phyloP scores from a whole-genome alignment of 1,140 invertebrate genomes.

The Hyles euphorbiae region DNA sequence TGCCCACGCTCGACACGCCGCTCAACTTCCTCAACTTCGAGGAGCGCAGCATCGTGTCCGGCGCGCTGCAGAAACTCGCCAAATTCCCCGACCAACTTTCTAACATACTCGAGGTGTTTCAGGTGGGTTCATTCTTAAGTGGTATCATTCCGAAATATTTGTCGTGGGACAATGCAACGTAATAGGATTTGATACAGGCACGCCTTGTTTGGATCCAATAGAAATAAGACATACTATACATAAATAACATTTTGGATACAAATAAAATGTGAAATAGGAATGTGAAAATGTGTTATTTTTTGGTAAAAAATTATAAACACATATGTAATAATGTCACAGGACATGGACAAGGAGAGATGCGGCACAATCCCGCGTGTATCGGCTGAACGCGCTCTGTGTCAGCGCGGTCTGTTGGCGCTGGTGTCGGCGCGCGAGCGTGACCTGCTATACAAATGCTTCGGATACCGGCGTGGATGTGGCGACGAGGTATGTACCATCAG shows the following conservation, averaged over 20 bases:
- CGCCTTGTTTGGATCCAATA: no score
- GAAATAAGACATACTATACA: no score
- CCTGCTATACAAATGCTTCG: conserved; percentile 81
- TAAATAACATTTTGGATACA: no score
- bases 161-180: no score
- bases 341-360: conserved; percentile 79
- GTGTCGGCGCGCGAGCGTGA: conserved; percentile 79
- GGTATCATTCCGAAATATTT: no score
- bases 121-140: conserved; percentile 37
- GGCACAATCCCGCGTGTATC: conserved; percentile 78
- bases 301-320: background rate
- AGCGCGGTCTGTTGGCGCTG: conserved; percentile 77
- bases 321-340: conserved; percentile 60
- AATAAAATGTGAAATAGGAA: no score
- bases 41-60: conserved; percentile 76
- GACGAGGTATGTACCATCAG: conserved; percentile 64
- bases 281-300: no score
- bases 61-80: conserved; percentile 79
- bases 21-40: conserved; percentile 83
- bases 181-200: no score
- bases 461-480: conserved; percentile 75
- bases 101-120: conserved; percentile 77
- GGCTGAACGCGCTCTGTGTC: conserved; percentile 78
- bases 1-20: conserved; percentile 77
- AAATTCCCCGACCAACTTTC: conserved; percentile 79